Evolutionary conservation across 2,113 vertebrate species (phyloP).

Genomic region (Vidua macroura): DNA sequence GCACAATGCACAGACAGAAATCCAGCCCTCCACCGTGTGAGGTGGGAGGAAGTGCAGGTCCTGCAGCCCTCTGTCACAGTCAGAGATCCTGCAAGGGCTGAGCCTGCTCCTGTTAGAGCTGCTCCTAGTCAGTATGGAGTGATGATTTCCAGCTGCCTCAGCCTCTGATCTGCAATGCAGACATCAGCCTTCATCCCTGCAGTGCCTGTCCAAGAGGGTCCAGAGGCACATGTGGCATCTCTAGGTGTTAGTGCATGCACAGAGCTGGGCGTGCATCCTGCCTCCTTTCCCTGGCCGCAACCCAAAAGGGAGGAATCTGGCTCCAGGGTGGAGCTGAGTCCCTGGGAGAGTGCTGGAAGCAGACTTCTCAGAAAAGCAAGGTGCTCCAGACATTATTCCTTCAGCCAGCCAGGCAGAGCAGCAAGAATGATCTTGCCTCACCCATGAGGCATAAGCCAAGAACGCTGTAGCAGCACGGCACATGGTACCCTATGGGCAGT

Average conservation of each 20-base stretch:
- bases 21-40: rapidly evolving
- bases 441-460: background rate
- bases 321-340: background rate
- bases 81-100: background rate
- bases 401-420: background rate
- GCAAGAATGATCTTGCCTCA: constrained; percentile 9
- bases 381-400: background rate
- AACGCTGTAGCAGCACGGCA: rapidly evolving
- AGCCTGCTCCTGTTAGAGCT: background rate
- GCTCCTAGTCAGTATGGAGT: background rate
- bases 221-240: rapidly evolving
- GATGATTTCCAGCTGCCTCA: background rate
- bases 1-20: background rate
- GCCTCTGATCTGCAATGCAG: background rate
- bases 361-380: constrained; percentile 7
- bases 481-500: background rate
- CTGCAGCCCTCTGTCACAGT: background rate
- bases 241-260: rapidly evolving
- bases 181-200: rapidly evolving
- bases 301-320: background rate
- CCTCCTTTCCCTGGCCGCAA: background rate
- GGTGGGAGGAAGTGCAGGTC: background rate
- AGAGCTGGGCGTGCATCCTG: background rate
- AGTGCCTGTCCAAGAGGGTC: background rate
- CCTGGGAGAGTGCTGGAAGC: constrained; percentile 12